phyloP scores from a whole-genome alignment of 2,797 vertebrate genomes.

The Meriones psammophilus region DNA sequence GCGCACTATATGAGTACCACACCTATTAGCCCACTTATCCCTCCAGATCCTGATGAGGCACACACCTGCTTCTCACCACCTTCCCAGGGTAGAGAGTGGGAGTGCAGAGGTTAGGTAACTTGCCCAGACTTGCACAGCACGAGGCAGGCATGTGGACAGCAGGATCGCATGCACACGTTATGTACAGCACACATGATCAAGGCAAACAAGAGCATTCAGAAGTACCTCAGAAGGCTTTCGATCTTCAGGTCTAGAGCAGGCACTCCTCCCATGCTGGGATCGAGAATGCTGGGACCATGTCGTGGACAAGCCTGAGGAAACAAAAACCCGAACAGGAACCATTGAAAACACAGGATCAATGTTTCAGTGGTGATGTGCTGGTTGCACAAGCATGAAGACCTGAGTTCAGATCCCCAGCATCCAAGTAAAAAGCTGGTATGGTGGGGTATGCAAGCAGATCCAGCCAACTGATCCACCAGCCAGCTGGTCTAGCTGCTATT shows the following conservation, averaged over 20 bases:
- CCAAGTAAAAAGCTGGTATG: too few relatives aligned
- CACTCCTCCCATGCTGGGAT: constrained; percentile 91
- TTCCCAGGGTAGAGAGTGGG: background rate
- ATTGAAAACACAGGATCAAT: constrained; percentile 26
- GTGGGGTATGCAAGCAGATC: background rate
- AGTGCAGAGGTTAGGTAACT: background rate
- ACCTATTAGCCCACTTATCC: constrained; percentile 1
- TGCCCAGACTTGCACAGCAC: constrained; percentile 27
- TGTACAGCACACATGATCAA: background rate
- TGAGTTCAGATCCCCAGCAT: background rate
- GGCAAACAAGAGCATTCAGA: constrained; percentile 32
- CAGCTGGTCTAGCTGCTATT: background rate
- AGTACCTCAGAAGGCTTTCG: constrained; percentile 97
- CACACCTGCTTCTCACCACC: background rate
- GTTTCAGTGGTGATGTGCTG: background rate
- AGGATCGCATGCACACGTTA: background rate
- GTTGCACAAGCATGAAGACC: background rate
- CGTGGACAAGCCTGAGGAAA: constrained; percentile 93
- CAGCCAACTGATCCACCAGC: background rate
- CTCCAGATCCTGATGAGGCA: background rate
- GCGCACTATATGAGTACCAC: background rate
- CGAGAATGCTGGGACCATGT: constrained; percentile 97
- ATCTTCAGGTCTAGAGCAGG: constrained; percentile 90
- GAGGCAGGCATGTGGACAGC: constrained; percentile 28
- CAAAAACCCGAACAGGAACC: constrained; percentile 68